A percentile compares a stretch with the other conserved stretches of the same genome.
These are phyloP conservation scores for Psilopogon haemacephalus DNA, from an alignment of 2,113 vertebrate species.

Conservation along the genomic window DNA sequence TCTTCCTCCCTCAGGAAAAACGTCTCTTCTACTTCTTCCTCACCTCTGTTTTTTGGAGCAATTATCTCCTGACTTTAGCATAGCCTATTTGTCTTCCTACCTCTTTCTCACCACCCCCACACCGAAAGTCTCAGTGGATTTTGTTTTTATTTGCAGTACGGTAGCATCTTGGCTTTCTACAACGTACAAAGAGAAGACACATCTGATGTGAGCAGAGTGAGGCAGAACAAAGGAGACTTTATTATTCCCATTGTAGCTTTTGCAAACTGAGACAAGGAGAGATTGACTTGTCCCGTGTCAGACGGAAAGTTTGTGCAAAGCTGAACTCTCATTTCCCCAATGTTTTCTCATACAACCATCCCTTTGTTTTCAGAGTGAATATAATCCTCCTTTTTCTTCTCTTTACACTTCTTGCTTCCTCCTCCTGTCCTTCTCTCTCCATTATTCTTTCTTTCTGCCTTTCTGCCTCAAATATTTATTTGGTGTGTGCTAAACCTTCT, in stretches of 20 bases:
- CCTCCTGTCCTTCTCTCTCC: not conserved
- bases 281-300: slow-evolving; percentile 49
- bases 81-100: not conserved
- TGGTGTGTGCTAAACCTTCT: not conserved
- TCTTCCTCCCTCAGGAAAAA: not conserved
- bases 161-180: not conserved
- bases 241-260: slow-evolving; percentile 11
- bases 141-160: not conserved
- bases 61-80: not conserved
- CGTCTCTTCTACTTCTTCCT: not conserved
- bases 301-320: slow-evolving; percentile 37
- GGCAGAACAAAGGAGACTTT: slow-evolving; percentile 26
- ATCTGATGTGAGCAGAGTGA: not conserved
- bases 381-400: slow-evolving; percentile 41
- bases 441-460: slow-evolving; percentile 19
- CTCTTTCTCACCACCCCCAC: fast-evolving
- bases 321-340: not conserved
- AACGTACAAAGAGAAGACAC: not conserved
- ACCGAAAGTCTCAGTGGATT: not conserved
- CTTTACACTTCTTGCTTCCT: slow-evolving; percentile 37
- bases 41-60: not conserved
- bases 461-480: slow-evolving; percentile 48
- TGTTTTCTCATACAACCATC: slow-evolving; percentile 30
- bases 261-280: slow-evolving; percentile 28
- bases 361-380: slow-evolving; percentile 34